A percentile compares a stretch with the other conserved stretches of the same genome.
These are phyloP conservation scores for Rachycentron canadum DNA, from an alignment of 2,797 vertebrate species.

Conservation along the genomic window DNA sequence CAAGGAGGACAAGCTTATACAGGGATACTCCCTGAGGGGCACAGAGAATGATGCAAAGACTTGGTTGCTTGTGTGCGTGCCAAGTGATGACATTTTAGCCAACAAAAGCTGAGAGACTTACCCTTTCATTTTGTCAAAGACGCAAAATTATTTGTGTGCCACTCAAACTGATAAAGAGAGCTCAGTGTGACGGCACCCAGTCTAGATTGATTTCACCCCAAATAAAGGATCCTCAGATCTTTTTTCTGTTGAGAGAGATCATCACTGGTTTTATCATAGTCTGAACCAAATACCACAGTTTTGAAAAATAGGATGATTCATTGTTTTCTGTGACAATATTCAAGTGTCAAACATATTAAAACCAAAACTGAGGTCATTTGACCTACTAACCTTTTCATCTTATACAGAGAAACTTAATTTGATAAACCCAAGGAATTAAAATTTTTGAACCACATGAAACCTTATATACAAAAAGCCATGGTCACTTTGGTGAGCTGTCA, in stretches of 20 bases:
- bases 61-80: slow-evolving; percentile 64
- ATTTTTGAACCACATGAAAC: slow-evolving; percentile 14
- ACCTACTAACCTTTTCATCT: slow-evolving; percentile 10
- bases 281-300: slow-evolving; percentile 12
- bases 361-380: slow-evolving; percentile 13
- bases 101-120: slow-evolving; percentile 71
- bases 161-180: slow-evolving; percentile 69
- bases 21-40: slow-evolving; percentile 75
- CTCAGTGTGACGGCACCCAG: slow-evolving; percentile 56
- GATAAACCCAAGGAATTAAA: background rate
- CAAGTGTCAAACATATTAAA: slow-evolving; percentile 1
- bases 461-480: background rate
- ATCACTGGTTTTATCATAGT: slow-evolving; percentile 39
- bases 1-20: slow-evolving; percentile 56
- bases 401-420: background rate
- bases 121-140: slow-evolving; percentile 76
- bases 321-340: slow-evolving; percentile 16
- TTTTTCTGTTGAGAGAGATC: slow-evolving; percentile 36
- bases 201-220: slow-evolving; percentile 71
- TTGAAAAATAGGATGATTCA: slow-evolving; percentile 12
- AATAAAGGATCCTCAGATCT: slow-evolving; percentile 70
- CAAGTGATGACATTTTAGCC: slow-evolving; percentile 82
- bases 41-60: slow-evolving; percentile 69
- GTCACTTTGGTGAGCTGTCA: background rate
- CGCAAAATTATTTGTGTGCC: slow-evolving; percentile 75